These are phyloP conservation scores for Tipula lateralis DNA, from an alignment of 2,888 invertebrate species.

Conservation along the genomic window DNA sequence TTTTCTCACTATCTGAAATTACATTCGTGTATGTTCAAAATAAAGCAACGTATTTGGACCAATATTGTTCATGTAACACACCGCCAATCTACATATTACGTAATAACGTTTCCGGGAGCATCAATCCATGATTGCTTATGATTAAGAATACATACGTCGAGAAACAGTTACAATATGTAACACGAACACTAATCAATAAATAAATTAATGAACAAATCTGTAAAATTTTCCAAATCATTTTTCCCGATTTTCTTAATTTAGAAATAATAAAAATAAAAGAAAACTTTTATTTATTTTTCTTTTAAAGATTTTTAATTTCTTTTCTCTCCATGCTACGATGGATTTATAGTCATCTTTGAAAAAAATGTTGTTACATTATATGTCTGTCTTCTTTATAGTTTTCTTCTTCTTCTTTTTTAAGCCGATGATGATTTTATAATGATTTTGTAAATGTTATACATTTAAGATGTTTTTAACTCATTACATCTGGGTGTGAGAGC, in stretches of 20 bases:
- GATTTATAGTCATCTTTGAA: slow-evolving; percentile 2
- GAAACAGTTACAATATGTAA: too few relatives aligned
- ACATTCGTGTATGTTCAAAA: too few relatives aligned
- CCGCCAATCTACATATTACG: too few relatives aligned
- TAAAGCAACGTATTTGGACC: too few relatives aligned
- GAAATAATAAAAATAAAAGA: not conserved
- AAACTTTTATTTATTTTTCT: not conserved
- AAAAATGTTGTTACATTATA: not conserved
- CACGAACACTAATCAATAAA: not conserved
- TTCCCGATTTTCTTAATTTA: not conserved
- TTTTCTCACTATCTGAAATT: too few relatives aligned
- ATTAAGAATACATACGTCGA: too few relatives aligned
- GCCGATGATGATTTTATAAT: not conserved
- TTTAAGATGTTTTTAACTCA: not conserved
- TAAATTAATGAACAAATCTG: not conserved
- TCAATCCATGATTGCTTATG: too few relatives aligned
- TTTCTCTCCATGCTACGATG: not conserved
- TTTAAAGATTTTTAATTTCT: too few relatives aligned
- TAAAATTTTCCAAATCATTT: not conserved
- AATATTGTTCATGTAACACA: too few relatives aligned
- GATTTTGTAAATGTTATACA: slow-evolving; percentile 19
- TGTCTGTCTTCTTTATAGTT: not conserved
- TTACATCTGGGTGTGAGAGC: not conserved
- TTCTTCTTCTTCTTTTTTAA: not conserved
- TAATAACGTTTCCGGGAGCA: too few relatives aligned